These are phyloP conservation scores for Muntiacus reevesi DNA, from an alignment of 2,113 vertebrate species.

Conservation along the genomic window DNA sequence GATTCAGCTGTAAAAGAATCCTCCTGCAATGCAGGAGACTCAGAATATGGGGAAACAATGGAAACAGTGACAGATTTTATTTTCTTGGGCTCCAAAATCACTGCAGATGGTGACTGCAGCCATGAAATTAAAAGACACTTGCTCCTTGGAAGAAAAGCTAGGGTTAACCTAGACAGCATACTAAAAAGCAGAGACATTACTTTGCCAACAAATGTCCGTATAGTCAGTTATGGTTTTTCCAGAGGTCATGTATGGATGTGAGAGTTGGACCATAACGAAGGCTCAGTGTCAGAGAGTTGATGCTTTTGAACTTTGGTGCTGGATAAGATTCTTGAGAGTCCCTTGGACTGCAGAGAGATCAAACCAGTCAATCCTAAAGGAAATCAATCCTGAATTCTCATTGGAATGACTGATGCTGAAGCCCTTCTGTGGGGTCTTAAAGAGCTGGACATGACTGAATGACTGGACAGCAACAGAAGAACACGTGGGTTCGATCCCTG, in stretches of 20 bases:
- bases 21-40: background rate
- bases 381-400: background rate
- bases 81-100: background rate
- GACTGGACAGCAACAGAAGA: rapidly evolving
- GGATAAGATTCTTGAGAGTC: background rate
- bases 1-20: background rate
- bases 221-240: background rate
- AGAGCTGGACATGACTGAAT: background rate
- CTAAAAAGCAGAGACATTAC: background rate
- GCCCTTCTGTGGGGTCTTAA: background rate
- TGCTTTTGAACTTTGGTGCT: background rate
- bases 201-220: rapidly evolving
- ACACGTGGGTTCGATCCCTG: background rate
- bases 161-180: background rate
- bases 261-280: background rate
- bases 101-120: background rate
- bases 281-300: background rate
- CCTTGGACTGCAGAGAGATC: background rate
- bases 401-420: background rate
- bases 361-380: background rate
- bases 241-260: background rate
- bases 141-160: background rate
- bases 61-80: background rate
- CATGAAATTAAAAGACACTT: background rate
- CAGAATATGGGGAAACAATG: rapidly evolving